phyloP scores from a whole-genome alignment of 2,797 vertebrate genomes.

The Malurus leucopterus region DNA sequence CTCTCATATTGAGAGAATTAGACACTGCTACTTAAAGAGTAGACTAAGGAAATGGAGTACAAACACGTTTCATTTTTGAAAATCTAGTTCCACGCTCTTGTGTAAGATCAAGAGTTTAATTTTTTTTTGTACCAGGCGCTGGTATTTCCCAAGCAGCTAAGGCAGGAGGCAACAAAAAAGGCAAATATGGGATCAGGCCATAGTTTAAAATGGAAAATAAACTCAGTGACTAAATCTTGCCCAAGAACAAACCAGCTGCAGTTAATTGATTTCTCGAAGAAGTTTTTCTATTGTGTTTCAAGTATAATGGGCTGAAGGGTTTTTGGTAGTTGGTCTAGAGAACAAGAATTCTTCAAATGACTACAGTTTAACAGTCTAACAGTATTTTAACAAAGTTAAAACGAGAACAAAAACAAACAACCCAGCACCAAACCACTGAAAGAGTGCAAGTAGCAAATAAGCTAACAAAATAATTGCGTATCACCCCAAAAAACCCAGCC shows the following conservation, averaged over 20 bases:
- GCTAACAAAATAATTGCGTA: not conserved
- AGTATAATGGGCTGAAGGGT: not conserved
- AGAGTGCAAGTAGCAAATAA: not conserved
- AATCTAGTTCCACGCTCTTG: rapidly evolving
- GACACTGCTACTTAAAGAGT: not conserved
- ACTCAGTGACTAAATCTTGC: not conserved
- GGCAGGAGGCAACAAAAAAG: not conserved
- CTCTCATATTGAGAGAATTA: rapidly evolving
- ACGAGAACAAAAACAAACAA: not conserved
- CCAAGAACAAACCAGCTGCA: not conserved
- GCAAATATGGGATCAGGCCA: not conserved
- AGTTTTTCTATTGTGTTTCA: not conserved
- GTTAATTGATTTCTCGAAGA: not conserved
- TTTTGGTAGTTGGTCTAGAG: not conserved
- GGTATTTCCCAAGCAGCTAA: not conserved
- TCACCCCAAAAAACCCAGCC: rapidly evolving
- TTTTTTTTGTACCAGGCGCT: not conserved
- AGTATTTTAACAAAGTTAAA: not conserved
- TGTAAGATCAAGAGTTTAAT: not conserved
- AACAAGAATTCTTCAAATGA: not conserved
- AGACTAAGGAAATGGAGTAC: not conserved
- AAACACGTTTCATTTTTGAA: not conserved
- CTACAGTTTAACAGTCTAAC: no score
- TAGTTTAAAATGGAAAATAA: not conserved
- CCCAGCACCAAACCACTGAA: not conserved